Percentiles rank a stretch among this genome's conserved stretches.
Conservation (phyloP, 2,113 vertebrate species). For the Steatornis caripensis region DNA sequence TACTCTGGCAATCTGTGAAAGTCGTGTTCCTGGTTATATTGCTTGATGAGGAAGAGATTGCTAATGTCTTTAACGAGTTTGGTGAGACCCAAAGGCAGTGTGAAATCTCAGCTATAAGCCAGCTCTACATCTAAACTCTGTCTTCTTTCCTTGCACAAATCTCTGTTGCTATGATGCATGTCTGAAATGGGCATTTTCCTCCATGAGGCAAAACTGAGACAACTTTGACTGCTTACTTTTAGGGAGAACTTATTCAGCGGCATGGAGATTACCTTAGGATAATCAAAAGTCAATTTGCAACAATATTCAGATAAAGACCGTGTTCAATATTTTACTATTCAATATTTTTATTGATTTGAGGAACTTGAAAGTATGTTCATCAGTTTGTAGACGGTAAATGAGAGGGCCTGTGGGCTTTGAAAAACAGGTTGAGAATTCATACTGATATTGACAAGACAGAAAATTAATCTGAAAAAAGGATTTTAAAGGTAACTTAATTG, state of each 20-base stretch:
- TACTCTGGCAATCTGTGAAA: neutral
- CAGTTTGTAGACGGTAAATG: neutral
- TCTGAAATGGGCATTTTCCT: neutral
- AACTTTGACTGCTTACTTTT: neutral
- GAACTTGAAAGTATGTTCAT: neutral
- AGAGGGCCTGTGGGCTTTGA: neutral
- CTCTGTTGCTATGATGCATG: neutral
- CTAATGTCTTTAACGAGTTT: neutral
- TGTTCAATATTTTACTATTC: neutral
- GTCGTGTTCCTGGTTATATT: slow-evolving; percentile 2
- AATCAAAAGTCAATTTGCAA: neutral
- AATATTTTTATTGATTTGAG: neutral
- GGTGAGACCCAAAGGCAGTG: neutral
- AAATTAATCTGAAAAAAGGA: neutral
- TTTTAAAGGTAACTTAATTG: neutral
- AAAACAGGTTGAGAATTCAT: neutral
- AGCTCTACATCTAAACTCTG: neutral
- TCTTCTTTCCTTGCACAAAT: neutral
- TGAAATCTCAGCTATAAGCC: neutral
- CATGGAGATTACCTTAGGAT: neutral
- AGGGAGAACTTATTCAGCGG: neutral
- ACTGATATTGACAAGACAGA: neutral
- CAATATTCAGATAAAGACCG: neutral
- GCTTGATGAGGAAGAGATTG: neutral
- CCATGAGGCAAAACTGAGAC: neutral